Percentiles rank a stretch among this genome's conserved stretches.
Evolutionary conservation across 2,888 invertebrate genomes (phyloP).

Genomic region (Xanthorhoe designata): DNA sequence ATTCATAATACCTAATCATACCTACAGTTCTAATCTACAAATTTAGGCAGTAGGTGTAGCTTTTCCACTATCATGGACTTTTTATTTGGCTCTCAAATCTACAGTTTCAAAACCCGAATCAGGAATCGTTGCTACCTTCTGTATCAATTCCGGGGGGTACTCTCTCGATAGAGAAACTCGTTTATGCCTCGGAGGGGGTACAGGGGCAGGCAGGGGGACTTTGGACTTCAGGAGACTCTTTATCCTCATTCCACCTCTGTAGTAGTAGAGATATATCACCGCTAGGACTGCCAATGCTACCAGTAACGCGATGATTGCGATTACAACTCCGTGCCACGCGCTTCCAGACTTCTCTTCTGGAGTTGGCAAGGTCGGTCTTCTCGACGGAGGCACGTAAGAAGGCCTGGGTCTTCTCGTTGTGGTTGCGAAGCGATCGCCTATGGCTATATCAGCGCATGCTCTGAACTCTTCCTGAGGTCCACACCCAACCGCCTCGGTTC

Average conservation of each 20-base stretch:
- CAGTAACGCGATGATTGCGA: conserved; percentile 88
- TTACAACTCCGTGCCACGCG: conserved; percentile 84
- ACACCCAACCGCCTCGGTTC: conserved; percentile 92
- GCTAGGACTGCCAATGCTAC: conserved; percentile 88
- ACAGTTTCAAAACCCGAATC: conserved; percentile 82
- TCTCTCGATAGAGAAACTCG: conserved; percentile 73
- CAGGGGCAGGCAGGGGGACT: conserved; percentile 66
- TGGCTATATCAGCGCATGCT: conserved; percentile 92
- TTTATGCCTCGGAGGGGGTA: conserved; percentile 79
- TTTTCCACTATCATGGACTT: background rate
- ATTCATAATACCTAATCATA: too few species aligned
- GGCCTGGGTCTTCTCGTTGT: conserved; percentile 78
- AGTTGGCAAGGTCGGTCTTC: conserved; percentile 73
- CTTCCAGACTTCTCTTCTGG: conserved; percentile 76
- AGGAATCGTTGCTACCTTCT: conserved; percentile 67
- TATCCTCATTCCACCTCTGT: conserved; percentile 89
- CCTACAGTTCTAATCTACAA: background rate
- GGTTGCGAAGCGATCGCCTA: conserved; percentile 84
- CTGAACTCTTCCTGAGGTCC: conserved; percentile 96
- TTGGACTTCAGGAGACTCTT: conserved; percentile 86
- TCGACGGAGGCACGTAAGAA: conserved; percentile 73
- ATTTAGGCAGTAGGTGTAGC: conserved; percentile 47
- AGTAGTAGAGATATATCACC: conserved; percentile 90
- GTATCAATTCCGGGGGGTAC: conserved; percentile 68
- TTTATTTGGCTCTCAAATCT: conserved; percentile 71